Conservation (phyloP, 1,140 invertebrate species). For the Stegodyphus mimosarum region DNA sequence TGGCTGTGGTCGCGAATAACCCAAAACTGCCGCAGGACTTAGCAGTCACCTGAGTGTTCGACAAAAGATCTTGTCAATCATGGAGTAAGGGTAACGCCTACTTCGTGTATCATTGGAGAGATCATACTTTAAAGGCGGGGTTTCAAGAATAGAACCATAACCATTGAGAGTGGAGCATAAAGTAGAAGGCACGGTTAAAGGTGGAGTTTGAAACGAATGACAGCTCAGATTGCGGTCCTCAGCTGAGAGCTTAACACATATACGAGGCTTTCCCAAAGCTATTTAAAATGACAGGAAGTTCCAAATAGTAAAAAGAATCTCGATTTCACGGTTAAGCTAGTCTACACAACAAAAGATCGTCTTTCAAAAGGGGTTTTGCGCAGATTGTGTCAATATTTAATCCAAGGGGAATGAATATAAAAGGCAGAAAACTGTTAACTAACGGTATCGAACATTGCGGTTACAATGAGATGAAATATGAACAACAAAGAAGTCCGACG, state of each 20-base stretch:
- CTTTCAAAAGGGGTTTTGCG: no score
- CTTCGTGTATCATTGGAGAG: constrained; percentile 12
- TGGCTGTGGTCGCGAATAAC: constrained; percentile 45
- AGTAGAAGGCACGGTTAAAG: constrained; percentile 8
- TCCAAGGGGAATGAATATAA: no score
- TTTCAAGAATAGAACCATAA: not conserved
- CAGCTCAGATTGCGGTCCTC: constrained; percentile 13
- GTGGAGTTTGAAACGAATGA: constrained; percentile 9
- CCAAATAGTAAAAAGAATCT: constrained; percentile 14
- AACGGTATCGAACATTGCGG: no score
- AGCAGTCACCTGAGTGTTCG: constrained; percentile 39
- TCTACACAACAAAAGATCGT: no score
- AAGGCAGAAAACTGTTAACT: no score
- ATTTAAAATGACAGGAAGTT: constrained; percentile 19
- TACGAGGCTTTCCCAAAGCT: constrained; percentile 16
- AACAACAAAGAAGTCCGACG: no score
- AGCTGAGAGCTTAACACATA: not conserved
- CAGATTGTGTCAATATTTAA: no score
- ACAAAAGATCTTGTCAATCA: constrained; percentile 39
- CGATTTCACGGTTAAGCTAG: constrained; percentile 36
- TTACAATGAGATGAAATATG: no score
- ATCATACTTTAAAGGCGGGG: constrained; percentile 4
- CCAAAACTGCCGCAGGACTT: constrained; percentile 52
- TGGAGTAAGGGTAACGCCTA: not conserved
- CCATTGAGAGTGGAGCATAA: not conserved